phyloP scores from a whole-genome alignment of 2,888 invertebrate species.

The Capitulum mitella region DNA sequence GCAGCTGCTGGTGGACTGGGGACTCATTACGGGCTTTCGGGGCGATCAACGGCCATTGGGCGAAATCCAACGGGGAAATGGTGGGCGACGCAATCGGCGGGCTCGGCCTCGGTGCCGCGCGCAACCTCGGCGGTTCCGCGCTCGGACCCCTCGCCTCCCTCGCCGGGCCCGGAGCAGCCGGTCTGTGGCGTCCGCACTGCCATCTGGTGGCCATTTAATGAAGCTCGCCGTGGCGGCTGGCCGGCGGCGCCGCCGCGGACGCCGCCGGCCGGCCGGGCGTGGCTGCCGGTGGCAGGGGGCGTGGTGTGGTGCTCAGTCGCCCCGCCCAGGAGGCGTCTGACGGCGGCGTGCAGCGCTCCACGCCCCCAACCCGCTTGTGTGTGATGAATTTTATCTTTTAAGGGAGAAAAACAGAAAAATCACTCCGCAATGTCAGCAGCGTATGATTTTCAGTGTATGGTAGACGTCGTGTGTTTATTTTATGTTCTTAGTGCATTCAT shows the following conservation, averaged over 20 bases:
- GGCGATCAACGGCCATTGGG: background rate
- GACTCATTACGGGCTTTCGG: background rate
- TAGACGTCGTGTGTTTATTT: conserved; percentile 16
- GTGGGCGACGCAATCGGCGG: background rate
- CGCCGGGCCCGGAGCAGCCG: background rate
- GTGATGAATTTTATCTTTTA: conserved; percentile 17
- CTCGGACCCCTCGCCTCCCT: background rate
- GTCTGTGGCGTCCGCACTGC: background rate
- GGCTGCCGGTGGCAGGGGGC: background rate
- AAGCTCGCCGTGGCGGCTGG: background rate
- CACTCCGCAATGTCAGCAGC: conserved; percentile 11
- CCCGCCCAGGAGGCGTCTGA: background rate
- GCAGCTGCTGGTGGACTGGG: no score
- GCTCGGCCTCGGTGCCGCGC: no score
- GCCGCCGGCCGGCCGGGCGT: background rate
- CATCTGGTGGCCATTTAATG: conserved; percentile 10
- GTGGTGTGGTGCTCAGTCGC: background rate
- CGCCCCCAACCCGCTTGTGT: background rate
- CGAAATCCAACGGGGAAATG: background rate
- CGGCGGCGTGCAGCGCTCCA: background rate
- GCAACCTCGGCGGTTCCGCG: background rate
- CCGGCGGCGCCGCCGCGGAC: no score
- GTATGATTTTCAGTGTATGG: conserved; percentile 13
- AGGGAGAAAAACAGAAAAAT: conserved; percentile 25
- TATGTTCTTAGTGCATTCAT: conserved; percentile 24